Base-by-base conservation (phyloP, 2,888 invertebrate genomes). In the Pterostichus niger region DNA sequence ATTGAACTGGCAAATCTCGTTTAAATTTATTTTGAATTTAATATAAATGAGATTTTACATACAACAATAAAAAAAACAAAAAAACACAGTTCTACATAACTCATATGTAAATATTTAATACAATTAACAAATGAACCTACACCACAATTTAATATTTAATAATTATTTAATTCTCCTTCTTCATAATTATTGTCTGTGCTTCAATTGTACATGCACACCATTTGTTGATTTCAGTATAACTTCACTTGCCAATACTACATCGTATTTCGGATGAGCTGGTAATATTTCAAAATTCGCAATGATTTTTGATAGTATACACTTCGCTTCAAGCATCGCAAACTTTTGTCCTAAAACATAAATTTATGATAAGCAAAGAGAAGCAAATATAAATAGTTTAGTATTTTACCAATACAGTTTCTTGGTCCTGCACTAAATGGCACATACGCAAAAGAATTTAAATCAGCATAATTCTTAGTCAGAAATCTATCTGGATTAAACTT, bases 301-400 rank as follows among this genome's bases (percentile, higher is more conserved):
- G 6, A 40, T 7, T 40, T 40, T 40, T 7, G 89, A 86, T 3
- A 90, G 73, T 0, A 87, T 84, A 24, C 87, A 86, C 85, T 90
- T 90, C 15, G 90, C 83, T 83, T 90, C 90, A 64, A 89, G 80
- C 89, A 90, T 89, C 71, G 90, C 90, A 82, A 89, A 90, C 9
- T 40, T 40, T 40, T 40, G 40, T 7, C 40, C 40, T 40, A 40
- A 40, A 40, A 40, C 40, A 40, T 40, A 24, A 24, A 24, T 24
- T 1, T 24, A 24, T 24, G 3, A 24, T 24, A 24, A 24, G 24
- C 24, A 24, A 24, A 24, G 24, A 2, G 24, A 24, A 24, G 24
- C 24, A 24, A 24, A 24, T 24, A 24, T 2, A 24, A 24, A 24
- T 24, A 24, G 1, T 40, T 7, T 40, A 40, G 5, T 40, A 40